phyloP scores from a whole-genome alignment of 92 coral and sea anemone species.

The Epizoanthus stellaris region DNA sequence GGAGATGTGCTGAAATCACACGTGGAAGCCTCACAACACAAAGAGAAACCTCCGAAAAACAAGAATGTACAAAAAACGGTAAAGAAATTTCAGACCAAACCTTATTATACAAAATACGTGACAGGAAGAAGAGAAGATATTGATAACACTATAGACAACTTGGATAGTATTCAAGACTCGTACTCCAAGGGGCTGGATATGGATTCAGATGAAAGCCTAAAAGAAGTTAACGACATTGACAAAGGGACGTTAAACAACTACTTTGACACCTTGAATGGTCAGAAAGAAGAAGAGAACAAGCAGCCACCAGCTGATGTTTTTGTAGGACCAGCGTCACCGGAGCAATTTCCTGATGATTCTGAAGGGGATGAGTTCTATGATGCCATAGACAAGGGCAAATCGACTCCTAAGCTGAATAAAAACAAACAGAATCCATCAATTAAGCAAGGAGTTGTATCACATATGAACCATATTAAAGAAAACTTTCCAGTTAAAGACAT shows the following conservation, averaged over 20 bases:
- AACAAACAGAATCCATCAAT: background rate
- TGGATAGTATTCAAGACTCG: slow-evolving; percentile 71
- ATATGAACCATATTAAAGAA: background rate
- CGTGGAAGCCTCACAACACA: background rate
- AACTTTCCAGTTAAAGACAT: background rate
- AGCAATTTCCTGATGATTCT: slow-evolving; percentile 18
- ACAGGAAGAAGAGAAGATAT: slow-evolving; percentile 61
- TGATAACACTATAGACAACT: slow-evolving; percentile 48
- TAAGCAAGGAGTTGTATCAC: background rate
- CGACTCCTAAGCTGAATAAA: background rate
- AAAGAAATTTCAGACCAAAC: slow-evolving; percentile 13
- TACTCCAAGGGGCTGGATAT: slow-evolving; percentile 64
- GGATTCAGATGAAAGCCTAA: slow-evolving; percentile 58
- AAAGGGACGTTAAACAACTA: slow-evolving; percentile 75
- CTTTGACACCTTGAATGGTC: slow-evolving; percentile 80
- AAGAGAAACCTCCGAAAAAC: background rate
- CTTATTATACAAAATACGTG: background rate
- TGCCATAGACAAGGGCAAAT: slow-evolving; percentile 33
- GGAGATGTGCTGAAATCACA: background rate
- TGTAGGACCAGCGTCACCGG: slow-evolving; percentile 26
- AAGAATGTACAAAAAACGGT: background rate
- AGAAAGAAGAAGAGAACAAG: slow-evolving; percentile 40
- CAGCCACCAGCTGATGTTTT: slow-evolving; percentile 42
- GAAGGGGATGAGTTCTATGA: slow-evolving; percentile 38
- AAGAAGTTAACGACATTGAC: slow-evolving; percentile 70